These are phyloP conservation scores for Vollenhovia emeryi DNA, from an alignment of 1,140 invertebrate genomes.

Conservation along the genomic window DNA sequence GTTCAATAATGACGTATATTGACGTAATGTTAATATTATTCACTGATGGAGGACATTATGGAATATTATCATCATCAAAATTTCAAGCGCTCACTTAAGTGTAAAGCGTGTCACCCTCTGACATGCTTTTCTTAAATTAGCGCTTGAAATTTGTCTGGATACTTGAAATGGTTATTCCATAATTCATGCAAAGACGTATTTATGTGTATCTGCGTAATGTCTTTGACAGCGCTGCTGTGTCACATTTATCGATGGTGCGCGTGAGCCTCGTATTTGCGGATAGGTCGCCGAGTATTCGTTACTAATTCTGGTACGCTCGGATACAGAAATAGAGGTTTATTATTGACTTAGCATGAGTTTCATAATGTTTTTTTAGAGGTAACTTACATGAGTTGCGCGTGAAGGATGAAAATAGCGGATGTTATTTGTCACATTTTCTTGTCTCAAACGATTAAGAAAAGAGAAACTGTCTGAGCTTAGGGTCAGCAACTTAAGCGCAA, in stretches of 20 bases:
- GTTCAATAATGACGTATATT: background rate
- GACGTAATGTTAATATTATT: slow-evolving; percentile 1
- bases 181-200: slow-evolving; percentile 35
- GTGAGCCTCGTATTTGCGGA: slow-evolving; percentile 20
- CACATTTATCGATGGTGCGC: slow-evolving; percentile 29
- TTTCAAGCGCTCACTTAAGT: too few relatives aligned
- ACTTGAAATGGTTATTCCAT: slow-evolving; percentile 8
- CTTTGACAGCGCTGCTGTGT: slow-evolving; percentile 15
- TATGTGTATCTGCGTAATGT: slow-evolving; percentile 16
- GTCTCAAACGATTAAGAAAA: background rate
- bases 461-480: background rate
- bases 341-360: slow-evolving; percentile 19
- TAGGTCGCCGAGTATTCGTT: slow-evolving; percentile 13
- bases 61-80: too few relatives aligned
- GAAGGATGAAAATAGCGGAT: slow-evolving; percentile 23
- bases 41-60: too few relatives aligned
- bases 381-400: background rate
- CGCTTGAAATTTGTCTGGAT: background rate
- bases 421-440: slow-evolving; percentile 20
- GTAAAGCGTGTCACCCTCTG: too few relatives aligned
- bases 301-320: slow-evolving; percentile 37
- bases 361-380: slow-evolving; percentile 25
- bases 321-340: slow-evolving; percentile 34
- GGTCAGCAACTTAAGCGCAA: background rate
- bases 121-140: background rate